Base-by-base conservation (phyloP, 2,888 invertebrate species). In the Papilio gigon region DNA sequence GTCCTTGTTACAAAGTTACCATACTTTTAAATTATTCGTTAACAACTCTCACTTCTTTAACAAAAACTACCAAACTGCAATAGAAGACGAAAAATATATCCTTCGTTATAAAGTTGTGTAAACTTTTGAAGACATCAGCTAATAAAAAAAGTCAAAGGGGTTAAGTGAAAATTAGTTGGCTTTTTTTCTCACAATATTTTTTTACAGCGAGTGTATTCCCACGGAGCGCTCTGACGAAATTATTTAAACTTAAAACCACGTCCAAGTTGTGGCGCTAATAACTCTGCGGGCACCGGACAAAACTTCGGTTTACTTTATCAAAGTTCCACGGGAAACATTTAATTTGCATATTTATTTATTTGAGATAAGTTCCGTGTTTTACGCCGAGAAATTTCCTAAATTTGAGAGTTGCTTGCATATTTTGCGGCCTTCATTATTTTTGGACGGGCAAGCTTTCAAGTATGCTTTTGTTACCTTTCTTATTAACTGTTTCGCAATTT, bases 211-310 rank as follows among this genome's bases (percentile, higher is more conserved):
- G 82, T 83, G 75, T 86, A 83, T 87, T 87, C 85, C 83, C 84
- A 80, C 81, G 80, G 79, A 83, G 83, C 79, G 84, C 82, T 80
- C 80, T 56, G 75, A 78, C 78, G 76, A 83, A 86, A 86, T 86
- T 86, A 86, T 87, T 84, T 81, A 84, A 84, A 84, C 80, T 83
- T 78, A 77, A 82, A 81, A 83, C 81, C 79, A 77, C 79, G 80
- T 78, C 74, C 76, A 87, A 87, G 79, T 87, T 85, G 74, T 68
- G 76, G 78, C 76, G 80, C 80, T 83, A 86, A 85, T 85, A 86
- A 85, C 82, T 81, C 80, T 77, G 56, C 71, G 67, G 78, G 74
- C 71, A 65, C 71, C 72, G 75, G 72, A 76, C 74, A 73, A 73
- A 79, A 80, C 76, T 79, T 78, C 62, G 71, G 73, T 75, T 77